These are phyloP conservation scores for Tricholaema leucomelas DNA, from an alignment of 2,113 vertebrate genomes.

Conservation along the genomic window DNA sequence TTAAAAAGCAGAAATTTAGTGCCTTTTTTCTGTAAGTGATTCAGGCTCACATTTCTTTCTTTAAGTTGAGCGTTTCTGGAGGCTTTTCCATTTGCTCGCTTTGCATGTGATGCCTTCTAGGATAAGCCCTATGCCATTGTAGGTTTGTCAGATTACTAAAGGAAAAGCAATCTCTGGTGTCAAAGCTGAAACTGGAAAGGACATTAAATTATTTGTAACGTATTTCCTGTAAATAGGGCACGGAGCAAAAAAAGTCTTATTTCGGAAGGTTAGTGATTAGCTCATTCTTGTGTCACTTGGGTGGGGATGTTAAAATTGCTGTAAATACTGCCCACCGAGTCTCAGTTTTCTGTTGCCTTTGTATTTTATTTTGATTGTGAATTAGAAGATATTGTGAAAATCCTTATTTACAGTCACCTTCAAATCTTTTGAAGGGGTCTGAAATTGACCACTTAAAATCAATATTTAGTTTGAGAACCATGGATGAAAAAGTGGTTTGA, in stretches of 20 bases:
- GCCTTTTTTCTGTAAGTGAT: not conserved
- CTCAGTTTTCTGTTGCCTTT: not conserved
- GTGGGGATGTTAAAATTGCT: not conserved
- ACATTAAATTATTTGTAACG: not conserved
- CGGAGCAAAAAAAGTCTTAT: not conserved
- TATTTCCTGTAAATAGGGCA: not conserved
- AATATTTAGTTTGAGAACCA: not conserved
- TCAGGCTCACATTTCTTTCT: not conserved
- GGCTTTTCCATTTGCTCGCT: not conserved
- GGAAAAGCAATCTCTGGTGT: not conserved
- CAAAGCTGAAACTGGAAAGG: not conserved
- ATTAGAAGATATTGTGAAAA: not conserved
- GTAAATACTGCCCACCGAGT: not conserved
- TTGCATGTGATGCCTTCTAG: not conserved
- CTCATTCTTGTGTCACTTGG: not conserved
- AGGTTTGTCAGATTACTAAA: not conserved
- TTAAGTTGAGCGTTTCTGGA: not conserved
- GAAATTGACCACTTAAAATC: not conserved
- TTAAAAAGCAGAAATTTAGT: not conserved
- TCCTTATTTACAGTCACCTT: not conserved
- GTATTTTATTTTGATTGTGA: not conserved
- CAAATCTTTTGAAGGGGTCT: not conserved
- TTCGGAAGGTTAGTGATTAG: not conserved
- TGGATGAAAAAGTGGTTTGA: not conserved
- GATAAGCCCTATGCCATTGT: not conserved